A percentile compares a stretch with the other conserved stretches of the same genome.
phyloP scores from a whole-genome alignment of 2,888 invertebrate genomes.

The Branchellion lobata region DNA sequence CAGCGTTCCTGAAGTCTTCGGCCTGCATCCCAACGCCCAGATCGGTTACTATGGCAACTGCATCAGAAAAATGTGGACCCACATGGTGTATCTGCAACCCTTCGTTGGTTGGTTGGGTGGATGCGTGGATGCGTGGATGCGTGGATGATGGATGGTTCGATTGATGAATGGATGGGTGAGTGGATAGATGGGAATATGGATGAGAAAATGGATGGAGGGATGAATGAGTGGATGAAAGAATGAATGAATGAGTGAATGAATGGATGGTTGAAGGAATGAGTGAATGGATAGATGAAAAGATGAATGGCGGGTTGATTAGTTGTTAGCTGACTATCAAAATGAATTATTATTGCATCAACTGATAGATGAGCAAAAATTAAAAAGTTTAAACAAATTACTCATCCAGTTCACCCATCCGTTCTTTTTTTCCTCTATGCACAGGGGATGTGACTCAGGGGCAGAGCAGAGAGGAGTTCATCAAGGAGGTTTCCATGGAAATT shows the following conservation, averaged over 20 bases:
- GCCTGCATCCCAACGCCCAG: conserved; percentile 90
- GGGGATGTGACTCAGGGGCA: conserved; percentile 73
- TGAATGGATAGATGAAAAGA: conserved; percentile 70
- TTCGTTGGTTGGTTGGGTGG: conserved; percentile 72
- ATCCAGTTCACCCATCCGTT: not conserved
- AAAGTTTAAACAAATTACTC: not conserved
- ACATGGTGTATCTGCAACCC: conserved; percentile 83
- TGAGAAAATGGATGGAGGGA: conserved; percentile 68
- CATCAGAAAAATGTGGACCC: conserved; percentile 80
- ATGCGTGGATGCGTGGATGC: conserved; percentile 71
- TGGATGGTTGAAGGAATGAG: conserved; percentile 81
- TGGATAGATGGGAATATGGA: conserved; percentile 63
- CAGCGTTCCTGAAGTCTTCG: conserved; percentile 87
- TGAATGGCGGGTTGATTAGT: too few species aligned
- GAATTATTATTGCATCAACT: not conserved
- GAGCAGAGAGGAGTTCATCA: conserved; percentile 83
- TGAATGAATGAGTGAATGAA: conserved; percentile 72
- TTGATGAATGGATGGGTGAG: conserved; percentile 76
- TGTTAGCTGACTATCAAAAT: too few species aligned
- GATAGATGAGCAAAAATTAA: not conserved
- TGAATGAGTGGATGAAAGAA: conserved; percentile 65
- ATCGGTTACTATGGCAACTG: conserved; percentile 88
- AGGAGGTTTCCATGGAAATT: conserved; percentile 76
- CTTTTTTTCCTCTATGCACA: too few species aligned
- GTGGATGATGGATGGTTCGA: conserved; percentile 80